Conservation (phyloP, 2,113 vertebrate genomes). For the Leptocoma aspasia region DNA sequence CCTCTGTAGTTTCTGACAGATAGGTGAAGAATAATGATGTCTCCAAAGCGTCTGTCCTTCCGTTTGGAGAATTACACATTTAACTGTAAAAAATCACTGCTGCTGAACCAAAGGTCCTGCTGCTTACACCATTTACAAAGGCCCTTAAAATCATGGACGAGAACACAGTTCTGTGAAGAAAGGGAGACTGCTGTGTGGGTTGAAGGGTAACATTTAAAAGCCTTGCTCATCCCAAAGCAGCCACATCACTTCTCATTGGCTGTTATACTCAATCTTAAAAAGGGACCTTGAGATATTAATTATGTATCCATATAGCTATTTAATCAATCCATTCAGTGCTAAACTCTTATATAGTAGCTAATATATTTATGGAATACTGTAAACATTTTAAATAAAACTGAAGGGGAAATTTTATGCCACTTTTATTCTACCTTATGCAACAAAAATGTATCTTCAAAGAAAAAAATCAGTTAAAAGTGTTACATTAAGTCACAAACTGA, state of each 20-base stretch:
- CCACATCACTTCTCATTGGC: neutral
- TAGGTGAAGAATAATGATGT: slow-evolving; percentile 58
- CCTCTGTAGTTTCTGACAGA: slow-evolving; percentile 41
- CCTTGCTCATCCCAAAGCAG: neutral
- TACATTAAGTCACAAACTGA: neutral
- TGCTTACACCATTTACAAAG: slow-evolving; percentile 35
- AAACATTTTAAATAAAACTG: neutral
- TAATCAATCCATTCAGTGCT: neutral
- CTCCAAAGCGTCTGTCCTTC: slow-evolving; percentile 41
- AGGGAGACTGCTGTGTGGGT: slow-evolving; percentile 9
- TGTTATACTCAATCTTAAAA: neutral
- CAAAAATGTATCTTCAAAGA: neutral
- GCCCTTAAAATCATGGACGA: slow-evolving; percentile 17
- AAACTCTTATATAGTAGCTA: neutral
- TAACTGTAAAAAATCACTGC: slow-evolving; percentile 34
- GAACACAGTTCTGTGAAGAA: slow-evolving; percentile 13
- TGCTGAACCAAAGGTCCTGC: slow-evolving; percentile 40
- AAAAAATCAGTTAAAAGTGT: neutral
- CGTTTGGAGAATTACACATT: slow-evolving; percentile 17
- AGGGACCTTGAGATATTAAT: neutral
- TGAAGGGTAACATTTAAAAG: slow-evolving; percentile 41
- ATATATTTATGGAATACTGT: neutral
- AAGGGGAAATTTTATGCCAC: neutral
- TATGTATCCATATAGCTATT: neutral
- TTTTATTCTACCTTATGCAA: neutral